These are phyloP conservation scores for Arvicanthis niloticus DNA, from an alignment of 2,113 vertebrate species.

Conservation along the genomic window DNA sequence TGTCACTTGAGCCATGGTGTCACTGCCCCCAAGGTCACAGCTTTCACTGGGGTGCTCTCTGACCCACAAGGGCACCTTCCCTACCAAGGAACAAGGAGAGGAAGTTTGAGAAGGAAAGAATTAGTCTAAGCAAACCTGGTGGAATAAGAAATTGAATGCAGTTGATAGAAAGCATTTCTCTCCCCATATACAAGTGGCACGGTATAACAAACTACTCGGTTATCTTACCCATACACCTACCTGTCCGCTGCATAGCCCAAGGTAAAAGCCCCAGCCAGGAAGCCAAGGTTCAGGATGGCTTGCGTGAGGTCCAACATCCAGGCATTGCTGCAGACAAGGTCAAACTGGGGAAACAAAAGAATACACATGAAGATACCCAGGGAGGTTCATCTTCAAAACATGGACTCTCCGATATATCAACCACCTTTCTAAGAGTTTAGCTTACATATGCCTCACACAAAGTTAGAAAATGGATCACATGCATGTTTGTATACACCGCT, in stretches of 20 bases:
- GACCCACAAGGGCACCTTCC: neutral
- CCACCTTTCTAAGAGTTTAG: neutral
- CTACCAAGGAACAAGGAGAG: neutral
- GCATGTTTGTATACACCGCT: neutral
- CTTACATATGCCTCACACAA: neutral
- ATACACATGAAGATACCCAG: neutral
- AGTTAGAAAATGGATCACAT: neutral
- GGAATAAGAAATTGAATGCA: neutral
- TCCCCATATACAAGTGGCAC: rapidly evolving
- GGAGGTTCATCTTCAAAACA: neutral
- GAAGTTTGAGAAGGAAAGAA: neutral
- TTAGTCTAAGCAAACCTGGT: neutral
- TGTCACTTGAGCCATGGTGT: rapidly evolving
- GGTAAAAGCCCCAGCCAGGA: constrained; percentile 92
- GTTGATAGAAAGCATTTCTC: neutral
- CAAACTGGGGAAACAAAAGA: constrained; percentile 89
- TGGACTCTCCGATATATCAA: neutral
- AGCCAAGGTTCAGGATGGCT: constrained; percentile 93
- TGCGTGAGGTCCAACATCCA: constrained; percentile 97
- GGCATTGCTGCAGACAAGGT: constrained; percentile 92
- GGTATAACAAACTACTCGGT: rapidly evolving
- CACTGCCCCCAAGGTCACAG: neutral
- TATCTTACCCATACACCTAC: constrained; percentile 80
- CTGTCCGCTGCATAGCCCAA: constrained; percentile 97
- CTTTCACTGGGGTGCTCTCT: neutral